Evolutionary conservation across 2,113 vertebrate genomes (phyloP), one percentile per base, ranked within the genome.

Genomic region (Pluvianellus socialis): DNA sequence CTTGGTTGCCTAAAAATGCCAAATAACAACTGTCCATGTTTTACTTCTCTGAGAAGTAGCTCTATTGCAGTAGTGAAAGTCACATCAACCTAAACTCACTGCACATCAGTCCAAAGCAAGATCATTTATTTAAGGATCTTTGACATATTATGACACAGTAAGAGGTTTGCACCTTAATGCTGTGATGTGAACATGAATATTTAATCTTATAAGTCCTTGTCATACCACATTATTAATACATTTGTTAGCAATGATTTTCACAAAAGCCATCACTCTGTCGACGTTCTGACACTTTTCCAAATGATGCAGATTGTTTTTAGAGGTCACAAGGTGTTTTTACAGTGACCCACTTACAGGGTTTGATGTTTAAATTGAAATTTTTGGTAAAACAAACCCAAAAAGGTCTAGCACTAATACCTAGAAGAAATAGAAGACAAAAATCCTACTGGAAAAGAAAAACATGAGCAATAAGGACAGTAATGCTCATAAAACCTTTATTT

Each of bases 221-320:
- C 61, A 77, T 49, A 33, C 17, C 55, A 33, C 55, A 67, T 84
- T 35, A 91, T 61, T 93, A 91, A 74, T 70, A 91, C 27, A 67
- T 67, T 84, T 9, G 86, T 87, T 84, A 84, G 50, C 68, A 86
- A 75, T 65, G 40, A 79, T 81, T 91, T 96, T 93, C 47, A 84
- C 27, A 71, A 84, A 80, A 56, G 50, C 10, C 42, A 6, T 71
- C 62, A 38, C 45, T 89, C 88, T 59, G 5, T 50, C 67, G 77
- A 81, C 30, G 24, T 81, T 93, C 79, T 97, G 76, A 85, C 71
- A 35, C 7, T 90, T 84, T 79, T 87, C 70, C 77, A 92, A 74
- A 73, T 15, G n/a, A 87, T 86, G 18, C 21, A 79, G 47, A 67
- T 30, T 63, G 19, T 24, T 94, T 93, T 55, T 63, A 87, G 68